These are phyloP conservation scores for Pseudoatta argentina DNA, from an alignment of 1,140 invertebrate species.

Conservation along the genomic window DNA sequence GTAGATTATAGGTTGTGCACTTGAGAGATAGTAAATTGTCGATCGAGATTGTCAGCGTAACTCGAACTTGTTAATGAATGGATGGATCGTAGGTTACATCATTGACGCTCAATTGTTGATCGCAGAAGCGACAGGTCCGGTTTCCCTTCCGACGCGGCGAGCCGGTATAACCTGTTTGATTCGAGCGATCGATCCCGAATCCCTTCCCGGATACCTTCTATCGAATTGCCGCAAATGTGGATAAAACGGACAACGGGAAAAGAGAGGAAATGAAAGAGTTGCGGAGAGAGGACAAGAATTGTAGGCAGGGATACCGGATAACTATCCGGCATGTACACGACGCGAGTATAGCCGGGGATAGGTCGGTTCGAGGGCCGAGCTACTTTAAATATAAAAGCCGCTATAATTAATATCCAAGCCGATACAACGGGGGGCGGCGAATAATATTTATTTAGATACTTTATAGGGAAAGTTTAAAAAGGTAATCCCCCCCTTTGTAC, in stretches of 20 bases:
- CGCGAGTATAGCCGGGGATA: constrained; percentile 17
- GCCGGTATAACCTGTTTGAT: constrained; percentile 72
- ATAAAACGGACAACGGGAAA: constrained; percentile 60
- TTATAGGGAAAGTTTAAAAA: constrained; percentile 84
- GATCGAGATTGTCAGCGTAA: constrained; percentile 15
- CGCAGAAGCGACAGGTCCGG: constrained; percentile 15
- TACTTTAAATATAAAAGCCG: constrained; percentile 84
- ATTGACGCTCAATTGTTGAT: constrained; percentile 35
- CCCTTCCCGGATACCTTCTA: constrained; percentile 38
- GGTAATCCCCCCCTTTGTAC: constrained; percentile 73
- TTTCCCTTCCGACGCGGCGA: constrained; percentile 15
- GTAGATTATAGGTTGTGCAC: background rate
- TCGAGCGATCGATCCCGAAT: constrained; percentile 67
- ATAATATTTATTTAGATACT: constrained; percentile 84
- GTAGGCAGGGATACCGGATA: constrained; percentile 9
- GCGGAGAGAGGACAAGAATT: constrained; percentile 39
- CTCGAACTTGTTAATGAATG: constrained; percentile 11
- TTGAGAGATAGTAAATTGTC: background rate
- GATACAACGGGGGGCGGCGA: constrained; percentile 75
- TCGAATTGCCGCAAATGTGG: constrained; percentile 67
- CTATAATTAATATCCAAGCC: constrained; percentile 83
- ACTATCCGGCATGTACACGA: constrained; percentile 1
- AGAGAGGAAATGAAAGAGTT: constrained; percentile 37
- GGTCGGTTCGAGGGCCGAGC: constrained; percentile 53
- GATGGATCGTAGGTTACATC: background rate